Conservation (phyloP, 2,888 invertebrate genomes). For the Drosophila paramelanica region DNA sequence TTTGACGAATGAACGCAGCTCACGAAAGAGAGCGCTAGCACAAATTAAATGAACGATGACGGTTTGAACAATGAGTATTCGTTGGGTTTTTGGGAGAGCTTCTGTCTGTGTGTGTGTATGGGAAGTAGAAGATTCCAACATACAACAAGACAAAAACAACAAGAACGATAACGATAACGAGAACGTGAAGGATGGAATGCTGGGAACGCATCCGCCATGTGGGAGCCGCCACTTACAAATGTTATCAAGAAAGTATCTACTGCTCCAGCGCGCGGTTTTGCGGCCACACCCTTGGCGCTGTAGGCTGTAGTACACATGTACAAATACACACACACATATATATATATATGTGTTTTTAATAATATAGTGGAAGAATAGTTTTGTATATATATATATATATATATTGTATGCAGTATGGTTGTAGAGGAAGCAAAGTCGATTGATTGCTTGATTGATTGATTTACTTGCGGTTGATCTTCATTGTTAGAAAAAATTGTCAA, state of each 20-base stretch:
- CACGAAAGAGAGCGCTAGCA: constrained; percentile 7
- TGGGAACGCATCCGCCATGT: constrained; percentile 8
- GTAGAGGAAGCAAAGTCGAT: constrained; percentile 81
- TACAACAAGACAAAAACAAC: constrained; percentile 62
- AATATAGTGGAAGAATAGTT: constrained; percentile 76
- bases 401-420: constrained; percentile 70
- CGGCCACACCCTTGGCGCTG: constrained; percentile 84
- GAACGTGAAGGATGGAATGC: constrained; percentile 13
- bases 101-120: constrained; percentile 14
- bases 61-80: constrained; percentile 11
- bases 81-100: constrained; percentile 14
- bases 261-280: constrained; percentile 85
- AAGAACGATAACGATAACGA: constrained; percentile 46
- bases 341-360: constrained; percentile 62
- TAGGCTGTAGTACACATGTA: constrained; percentile 84
- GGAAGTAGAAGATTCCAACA: constrained; percentile 30
- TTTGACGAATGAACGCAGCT: background rate
- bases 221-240: constrained; percentile 84
- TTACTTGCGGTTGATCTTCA: constrained; percentile 56
- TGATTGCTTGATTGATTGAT: constrained; percentile 64
- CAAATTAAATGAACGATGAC: constrained; percentile 2
- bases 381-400: constrained; percentile 49
- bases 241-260: constrained; percentile 84
- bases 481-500: constrained; percentile 55
- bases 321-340: constrained; percentile 73